Percentiles rank a stretch among this genome's conserved stretches.
These are phyloP conservation scores for Lutjanus argentimaculatus DNA, from an alignment of 2,797 vertebrate genomes.

Conservation along the genomic window DNA sequence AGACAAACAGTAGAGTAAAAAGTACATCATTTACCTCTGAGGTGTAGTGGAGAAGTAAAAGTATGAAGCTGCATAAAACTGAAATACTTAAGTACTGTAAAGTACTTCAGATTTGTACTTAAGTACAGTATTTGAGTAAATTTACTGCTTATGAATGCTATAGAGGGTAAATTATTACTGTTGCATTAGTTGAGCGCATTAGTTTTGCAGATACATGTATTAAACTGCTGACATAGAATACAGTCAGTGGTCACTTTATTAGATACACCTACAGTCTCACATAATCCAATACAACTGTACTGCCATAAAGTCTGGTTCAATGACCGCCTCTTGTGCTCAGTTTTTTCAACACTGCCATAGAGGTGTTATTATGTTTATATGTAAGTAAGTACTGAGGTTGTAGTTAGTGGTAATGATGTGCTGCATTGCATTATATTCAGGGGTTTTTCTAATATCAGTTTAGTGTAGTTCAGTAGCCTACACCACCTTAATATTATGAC, in stretches of 20 bases:
- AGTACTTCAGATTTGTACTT: too few species aligned
- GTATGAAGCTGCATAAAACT: too few species aligned
- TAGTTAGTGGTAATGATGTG: neutral
- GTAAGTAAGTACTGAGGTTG: neutral
- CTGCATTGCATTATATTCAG: neutral
- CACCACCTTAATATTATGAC: neutral
- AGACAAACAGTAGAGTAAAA: too few species aligned
- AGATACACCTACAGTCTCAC: neutral
- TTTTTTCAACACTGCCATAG: neutral
- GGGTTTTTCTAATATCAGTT: neutral
- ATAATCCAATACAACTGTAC: neutral
- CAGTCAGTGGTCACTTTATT: constrained; percentile 1
- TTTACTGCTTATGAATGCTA: neutral
- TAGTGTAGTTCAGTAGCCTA: neutral
- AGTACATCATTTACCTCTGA: too few species aligned
- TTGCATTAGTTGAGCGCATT: neutral
- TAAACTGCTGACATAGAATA: neutral
- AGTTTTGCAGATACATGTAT: neutral
- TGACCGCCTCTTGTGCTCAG: neutral
- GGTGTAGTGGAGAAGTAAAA: too few species aligned
- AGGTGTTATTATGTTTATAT: neutral
- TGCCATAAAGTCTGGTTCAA: neutral
- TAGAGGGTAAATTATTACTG: neutral
- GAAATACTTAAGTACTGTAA: too few species aligned
- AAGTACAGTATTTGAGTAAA: neutral